These are phyloP conservation scores for Pseudonaja textilis DNA, from an alignment of 2,113 vertebrate genomes.

Conservation along the genomic window DNA sequence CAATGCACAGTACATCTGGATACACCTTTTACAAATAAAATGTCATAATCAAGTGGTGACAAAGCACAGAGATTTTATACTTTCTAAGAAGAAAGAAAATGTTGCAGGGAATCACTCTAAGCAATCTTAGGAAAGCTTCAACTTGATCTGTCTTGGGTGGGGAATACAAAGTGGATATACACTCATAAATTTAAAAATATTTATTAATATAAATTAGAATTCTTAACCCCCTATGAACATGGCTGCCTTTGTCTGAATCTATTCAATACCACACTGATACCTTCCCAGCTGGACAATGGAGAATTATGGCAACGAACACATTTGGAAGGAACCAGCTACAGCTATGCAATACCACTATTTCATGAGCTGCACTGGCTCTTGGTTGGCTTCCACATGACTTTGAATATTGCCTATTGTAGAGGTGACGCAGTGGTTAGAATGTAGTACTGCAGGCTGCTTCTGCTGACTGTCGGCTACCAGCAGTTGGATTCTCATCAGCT, in stretches of 20 bases:
- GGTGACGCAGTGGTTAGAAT: neutral
- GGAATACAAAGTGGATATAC: neutral
- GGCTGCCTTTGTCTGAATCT: neutral
- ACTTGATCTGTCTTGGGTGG: neutral
- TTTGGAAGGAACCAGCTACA: neutral
- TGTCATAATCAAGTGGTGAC: neutral
- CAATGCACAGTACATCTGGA: neutral
- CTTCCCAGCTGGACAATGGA: neutral
- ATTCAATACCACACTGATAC: neutral
- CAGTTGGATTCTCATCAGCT: too few relatives aligned
- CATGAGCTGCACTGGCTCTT: neutral
- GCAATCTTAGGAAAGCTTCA: neutral
- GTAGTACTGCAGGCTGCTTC: too few relatives aligned
- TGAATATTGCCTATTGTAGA: neutral
- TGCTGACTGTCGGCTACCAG: too few relatives aligned
- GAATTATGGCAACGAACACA: neutral
- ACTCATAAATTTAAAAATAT: neutral
- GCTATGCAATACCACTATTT: neutral
- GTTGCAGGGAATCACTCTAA: neutral
- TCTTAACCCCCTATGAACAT: neutral
- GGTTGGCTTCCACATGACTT: neutral
- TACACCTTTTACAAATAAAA: neutral
- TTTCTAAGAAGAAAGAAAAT: neutral
- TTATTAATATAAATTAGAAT: neutral
- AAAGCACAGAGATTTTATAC: neutral